Evolutionary conservation across 2,888 invertebrate genomes (phyloP), one percentile per base, ranked within the genome.

Genomic region (Netelia fuscicornis): DNA sequence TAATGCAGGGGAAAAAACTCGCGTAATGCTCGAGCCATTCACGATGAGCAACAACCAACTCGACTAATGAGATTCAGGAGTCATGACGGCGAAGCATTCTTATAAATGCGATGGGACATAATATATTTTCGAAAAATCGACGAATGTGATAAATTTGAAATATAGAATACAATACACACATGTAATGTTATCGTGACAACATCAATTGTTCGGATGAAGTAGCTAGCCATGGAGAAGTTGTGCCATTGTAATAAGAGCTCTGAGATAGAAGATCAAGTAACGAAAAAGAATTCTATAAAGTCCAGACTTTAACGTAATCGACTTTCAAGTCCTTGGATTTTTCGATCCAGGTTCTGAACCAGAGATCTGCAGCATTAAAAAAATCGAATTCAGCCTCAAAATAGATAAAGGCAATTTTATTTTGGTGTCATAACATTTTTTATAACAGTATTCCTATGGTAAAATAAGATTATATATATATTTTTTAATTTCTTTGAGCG

Each of bases 221-320:
- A 52, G 10, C 10, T 44, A 70, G 17, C 17, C 17, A 17, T 37
- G 62, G n/a, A 64, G 72, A 64, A 25, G 2, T 25, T 25, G 1
- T 25, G 25, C 2, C 25, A 25, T 25, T 25, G 25, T 25, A 25
- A 25, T 25, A 25, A 25, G 25, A 25, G 25, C 30, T 30, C 5
- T 5, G 6, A 30, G 48, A 13, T 48, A 2, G 25, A 2, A 48
- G 48, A 11, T 48, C 2, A 48, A 48, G 11, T 13, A 48, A 48
- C 48, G 30, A 64, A 20, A 25, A 37, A 65, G 52, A 48, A 30
- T 23, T 72, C 42, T 91, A 95, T 78, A 95, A 87, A 0, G 96
- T 95, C 91, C 95, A 96, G 0, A 96, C 95, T 88, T 94, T 94
- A 2, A 97, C 94, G 82, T 95, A 96, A 89, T 96, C 96, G 0